phyloP scores from a whole-genome alignment of 2,113 vertebrate genomes.

The Lepidothrix coronata region DNA sequence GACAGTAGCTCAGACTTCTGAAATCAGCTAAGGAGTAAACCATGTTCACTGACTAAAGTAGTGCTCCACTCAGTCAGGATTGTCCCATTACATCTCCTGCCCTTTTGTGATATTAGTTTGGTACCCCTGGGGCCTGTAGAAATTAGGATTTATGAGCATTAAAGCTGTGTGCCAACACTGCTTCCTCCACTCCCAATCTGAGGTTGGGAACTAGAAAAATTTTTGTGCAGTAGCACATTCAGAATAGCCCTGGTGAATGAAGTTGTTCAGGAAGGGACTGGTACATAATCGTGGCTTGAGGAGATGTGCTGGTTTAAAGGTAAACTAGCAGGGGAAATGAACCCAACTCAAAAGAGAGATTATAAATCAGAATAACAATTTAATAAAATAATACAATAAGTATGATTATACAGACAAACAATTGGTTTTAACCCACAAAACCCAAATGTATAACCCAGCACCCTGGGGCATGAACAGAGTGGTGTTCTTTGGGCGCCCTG shows the following conservation, averaged over 20 bases:
- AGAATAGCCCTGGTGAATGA: neutral
- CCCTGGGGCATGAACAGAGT: too few relatives aligned
- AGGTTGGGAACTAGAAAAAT: neutral
- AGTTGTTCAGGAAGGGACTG: neutral
- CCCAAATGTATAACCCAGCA: too few relatives aligned
- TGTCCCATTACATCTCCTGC: fast-evolving
- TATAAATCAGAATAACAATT: too few relatives aligned
- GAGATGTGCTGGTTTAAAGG: neutral
- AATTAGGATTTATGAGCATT: neutral
- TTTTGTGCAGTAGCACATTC: neutral
- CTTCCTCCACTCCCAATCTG: fast-evolving
- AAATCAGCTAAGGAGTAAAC: neutral
- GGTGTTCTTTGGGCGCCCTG: too few relatives aligned
- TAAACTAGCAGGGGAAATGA: too few relatives aligned
- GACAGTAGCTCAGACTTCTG: neutral
- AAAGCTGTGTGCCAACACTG: fast-evolving
- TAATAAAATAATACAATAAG: too few relatives aligned
- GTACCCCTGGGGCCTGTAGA: neutral
- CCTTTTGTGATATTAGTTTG: fast-evolving
- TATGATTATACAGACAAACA: too few relatives aligned
- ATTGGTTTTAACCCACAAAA: too few relatives aligned
- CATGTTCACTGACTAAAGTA: neutral
- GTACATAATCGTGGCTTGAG: neutral
- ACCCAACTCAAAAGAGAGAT: too few relatives aligned
- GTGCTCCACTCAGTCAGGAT: fast-evolving